These are phyloP conservation scores for Coptodon rendalli DNA, from an alignment of 2,113 vertebrate species.

Conservation along the genomic window DNA sequence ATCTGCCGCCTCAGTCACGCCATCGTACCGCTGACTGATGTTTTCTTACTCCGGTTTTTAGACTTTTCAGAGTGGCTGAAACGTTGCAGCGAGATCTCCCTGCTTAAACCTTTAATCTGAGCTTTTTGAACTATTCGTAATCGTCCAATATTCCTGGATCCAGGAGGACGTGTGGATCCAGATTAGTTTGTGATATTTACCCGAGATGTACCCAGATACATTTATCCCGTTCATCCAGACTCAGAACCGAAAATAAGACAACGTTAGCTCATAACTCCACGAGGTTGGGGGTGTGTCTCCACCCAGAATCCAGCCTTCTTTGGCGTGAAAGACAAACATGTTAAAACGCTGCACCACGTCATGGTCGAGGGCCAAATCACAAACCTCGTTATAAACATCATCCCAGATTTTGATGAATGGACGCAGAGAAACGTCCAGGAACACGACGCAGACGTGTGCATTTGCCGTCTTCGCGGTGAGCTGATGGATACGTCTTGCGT, in stretches of 20 bases:
- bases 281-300: neutral
- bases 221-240: neutral
- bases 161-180: neutral
- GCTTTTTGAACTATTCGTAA: neutral
- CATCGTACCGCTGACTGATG: neutral
- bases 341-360: neutral
- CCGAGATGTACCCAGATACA: neutral
- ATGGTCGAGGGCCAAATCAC: neutral
- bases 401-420: neutral
- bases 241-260: neutral
- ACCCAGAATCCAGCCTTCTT: rapidly evolving
- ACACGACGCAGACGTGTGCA: neutral
- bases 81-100: neutral
- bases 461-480: rapidly evolving
- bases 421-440: neutral
- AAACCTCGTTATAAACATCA: neutral
- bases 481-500: neutral
- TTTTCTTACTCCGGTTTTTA: neutral
- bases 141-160: rapidly evolving
- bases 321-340: neutral
- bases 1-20: neutral
- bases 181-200: neutral
- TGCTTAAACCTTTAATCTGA: neutral
- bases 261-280: rapidly evolving
- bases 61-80: neutral